Base-by-base conservation (phyloP, 2,113 vertebrate genomes). In the Hoplias malabaricus region DNA sequence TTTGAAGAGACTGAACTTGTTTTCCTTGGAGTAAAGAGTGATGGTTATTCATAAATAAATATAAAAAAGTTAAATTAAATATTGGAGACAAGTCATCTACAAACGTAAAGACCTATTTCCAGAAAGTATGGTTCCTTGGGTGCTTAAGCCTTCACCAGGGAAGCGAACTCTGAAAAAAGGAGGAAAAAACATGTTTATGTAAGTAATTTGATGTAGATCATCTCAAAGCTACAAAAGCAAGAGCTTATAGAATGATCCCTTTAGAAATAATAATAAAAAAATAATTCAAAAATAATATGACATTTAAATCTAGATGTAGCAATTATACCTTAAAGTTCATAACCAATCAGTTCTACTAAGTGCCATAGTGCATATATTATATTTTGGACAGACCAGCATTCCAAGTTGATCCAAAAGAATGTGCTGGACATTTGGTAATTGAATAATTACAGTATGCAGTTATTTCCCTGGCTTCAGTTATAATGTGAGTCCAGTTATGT, bases 1-100 rank as follows among this genome's bases (percentile, higher is more conserved):
- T 87, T 78, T 65, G 77, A 76, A 69, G 79, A 84, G 80, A 81
- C 76, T 69, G 38, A 68, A 70, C 43, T 73, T 75, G 79, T 43
- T 79, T 77, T 85, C 73, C 40, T 81, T 75, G 77, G 23, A 70
- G 75, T 80, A 67, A 78, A 66, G 81, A 82, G 80, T 78, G 73
- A 66, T 75, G 77, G 77, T 61, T 77, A 75, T 77, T 85, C 75
- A 86, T 84, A 86, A 89, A 89, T 87, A 87, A 84, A 86, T 86
- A 88, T 85, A 86, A 86, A 87, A 84, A 84, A 83, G 84, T 43
- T 59, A 69, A 63, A 77, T 73, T 59, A 79, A 75, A 70, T 75
- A 76, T 61, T 76, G 77, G 71, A 83, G 80, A 61, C 69, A 83
- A 43, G 69, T 56, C n/a, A 53, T 81, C 76, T 83, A 86, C 63